Evolutionary conservation across 2,888 invertebrate genomes (phyloP).

Genomic region (Xylocampa areola): DNA sequence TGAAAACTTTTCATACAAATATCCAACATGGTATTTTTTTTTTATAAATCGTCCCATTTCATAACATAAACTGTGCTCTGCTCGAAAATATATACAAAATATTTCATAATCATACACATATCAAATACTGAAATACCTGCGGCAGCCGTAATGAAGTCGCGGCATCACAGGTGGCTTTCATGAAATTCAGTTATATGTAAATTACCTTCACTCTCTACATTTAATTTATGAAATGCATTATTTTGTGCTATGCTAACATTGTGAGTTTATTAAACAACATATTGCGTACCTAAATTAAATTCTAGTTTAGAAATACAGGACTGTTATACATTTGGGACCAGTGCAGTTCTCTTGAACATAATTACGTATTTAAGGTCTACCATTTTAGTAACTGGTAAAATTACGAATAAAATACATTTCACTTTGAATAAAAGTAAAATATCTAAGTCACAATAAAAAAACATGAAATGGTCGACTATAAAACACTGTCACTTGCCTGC

Average conservation of each 20-base stretch:
- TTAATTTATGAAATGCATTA: constrained; percentile 54
- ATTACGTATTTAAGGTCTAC: no score
- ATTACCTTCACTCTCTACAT: constrained; percentile 40
- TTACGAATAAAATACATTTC: no score
- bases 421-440: no score
- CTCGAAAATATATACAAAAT: constrained; percentile 21
- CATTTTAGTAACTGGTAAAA: no score
- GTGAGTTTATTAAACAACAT: constrained; percentile 16
- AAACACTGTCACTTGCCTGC: no score
- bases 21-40: no score
- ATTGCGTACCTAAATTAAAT: constrained; percentile 25
- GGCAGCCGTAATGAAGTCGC: constrained; percentile 46
- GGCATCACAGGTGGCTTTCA: constrained; percentile 42
- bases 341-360: neutral
- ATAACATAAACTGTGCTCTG: no score
- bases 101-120: constrained; percentile 33
- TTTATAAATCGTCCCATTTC: neutral
- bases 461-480: no score
- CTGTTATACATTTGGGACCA: neutral
- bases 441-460: no score
- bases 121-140: constrained; percentile 33
- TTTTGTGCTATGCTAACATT: constrained; percentile 20
- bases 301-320: constrained; percentile 7
- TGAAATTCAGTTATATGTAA: constrained; percentile 57
- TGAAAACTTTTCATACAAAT: no score